Evolutionary conservation across 2,113 vertebrate genomes (phyloP), one percentile per base, ranked within the genome.

Genomic region (Strigops habroptila): DNA sequence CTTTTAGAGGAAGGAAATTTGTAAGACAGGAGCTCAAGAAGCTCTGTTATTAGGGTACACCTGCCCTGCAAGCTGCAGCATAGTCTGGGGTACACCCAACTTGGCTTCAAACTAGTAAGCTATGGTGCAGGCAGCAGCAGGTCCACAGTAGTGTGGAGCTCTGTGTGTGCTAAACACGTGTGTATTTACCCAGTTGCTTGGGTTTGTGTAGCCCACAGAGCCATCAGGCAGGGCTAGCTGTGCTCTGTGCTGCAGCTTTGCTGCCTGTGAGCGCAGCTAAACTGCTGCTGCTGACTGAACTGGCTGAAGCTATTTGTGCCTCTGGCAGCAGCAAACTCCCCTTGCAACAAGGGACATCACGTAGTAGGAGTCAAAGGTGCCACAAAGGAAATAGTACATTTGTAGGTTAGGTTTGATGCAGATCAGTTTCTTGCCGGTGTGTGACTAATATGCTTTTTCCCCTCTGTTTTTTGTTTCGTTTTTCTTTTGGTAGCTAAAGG

Each of bases 401-500:
- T 3, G 1, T 33, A 41, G 17, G 12, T 71, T 46, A 69, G 48
- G 7, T 70, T 37, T 91, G 51, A 33, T 69, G 31, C 1, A 5
- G 6, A 76, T 93, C 57, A 53, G 2, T 85, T 83, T 24, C 33
- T 90, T 44, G 70, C n/a, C 78, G n/a, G 28, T 48, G 18, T 24
- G 5, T 82, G 53, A 67, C 7, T 91, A 53, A 88, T 74, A 15
- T 8, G 4, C 57, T 74, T 63, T 80, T 68, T 31, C 17, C 14
- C 21, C 49, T 59, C n/a, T 51, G 7, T 31, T 64, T 51, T 43
- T 84, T n/a, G 70, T 15, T 49, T 14, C 12, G 88, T 73, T 76
- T 49, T 28, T 15, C 10, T 65, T 83, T 88, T 71, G 90, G 73
- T 92, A 99, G 99, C 97, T 99, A 19, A 99, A 99, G 96, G 99